phyloP scores from a whole-genome alignment of 2,888 invertebrate species.

The Cremastinae sp. region DNA sequence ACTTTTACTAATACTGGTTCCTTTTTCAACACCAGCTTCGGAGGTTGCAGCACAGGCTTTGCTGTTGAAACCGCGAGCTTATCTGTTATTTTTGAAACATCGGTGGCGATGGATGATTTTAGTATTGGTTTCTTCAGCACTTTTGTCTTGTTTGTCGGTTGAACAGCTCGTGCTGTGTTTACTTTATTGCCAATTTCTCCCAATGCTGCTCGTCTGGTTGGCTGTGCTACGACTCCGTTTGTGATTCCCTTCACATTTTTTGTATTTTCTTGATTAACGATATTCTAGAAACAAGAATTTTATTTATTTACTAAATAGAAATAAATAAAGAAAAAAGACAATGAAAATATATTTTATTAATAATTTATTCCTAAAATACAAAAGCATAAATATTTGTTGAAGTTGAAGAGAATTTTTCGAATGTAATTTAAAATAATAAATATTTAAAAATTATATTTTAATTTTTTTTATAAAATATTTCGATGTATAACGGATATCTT shows the following conservation, averaged over 20 bases:
- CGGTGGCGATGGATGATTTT: neutral
- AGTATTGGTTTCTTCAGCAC: conserved; percentile 18
- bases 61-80: too few species aligned
- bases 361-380: too few species aligned
- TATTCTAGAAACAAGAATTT: conserved; percentile 66
- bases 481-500: neutral
- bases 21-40: conserved; percentile 67
- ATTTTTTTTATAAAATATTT: neutral
- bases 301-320: too few species aligned
- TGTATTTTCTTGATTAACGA: conserved; percentile 75
- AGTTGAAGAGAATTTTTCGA: too few species aligned
- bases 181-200: conserved; percentile 82
- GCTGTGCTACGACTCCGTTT: conserved; percentile 60
- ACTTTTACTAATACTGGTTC: conserved; percentile 42
- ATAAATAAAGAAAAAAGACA: too few species aligned
- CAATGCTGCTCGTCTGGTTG: conserved; percentile 79
- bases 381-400: too few species aligned
- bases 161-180: conserved; percentile 76
- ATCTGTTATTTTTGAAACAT: too few species aligned
- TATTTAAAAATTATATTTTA: too few species aligned
- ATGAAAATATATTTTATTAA: too few species aligned
- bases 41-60: conserved; percentile 67
- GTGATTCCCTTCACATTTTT: conserved; percentile 69
- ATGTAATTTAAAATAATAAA: too few species aligned
- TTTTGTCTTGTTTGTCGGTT: conserved; percentile 63